Percentiles rank a stretch among this genome's conserved stretches.
These are phyloP conservation scores for Lepidocyrtinus sp. DNA, from an alignment of 2,888 invertebrate species.

Conservation along the genomic window DNA sequence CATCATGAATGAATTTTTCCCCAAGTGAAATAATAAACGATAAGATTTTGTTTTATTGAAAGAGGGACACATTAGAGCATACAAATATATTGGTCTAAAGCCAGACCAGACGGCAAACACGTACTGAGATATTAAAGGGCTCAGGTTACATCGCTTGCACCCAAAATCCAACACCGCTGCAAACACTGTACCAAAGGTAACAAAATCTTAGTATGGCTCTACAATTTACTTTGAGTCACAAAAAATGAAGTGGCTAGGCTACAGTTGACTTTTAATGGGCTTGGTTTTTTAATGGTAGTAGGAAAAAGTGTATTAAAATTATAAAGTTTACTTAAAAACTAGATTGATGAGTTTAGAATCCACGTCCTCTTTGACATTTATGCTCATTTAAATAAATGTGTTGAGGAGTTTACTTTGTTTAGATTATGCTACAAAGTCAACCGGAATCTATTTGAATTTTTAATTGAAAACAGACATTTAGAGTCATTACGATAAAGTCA, in stretches of 20 bases:
- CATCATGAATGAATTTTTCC: slow-evolving; percentile 39
- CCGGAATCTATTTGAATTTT: neutral
- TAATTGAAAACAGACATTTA: neutral
- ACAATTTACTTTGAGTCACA: neutral
- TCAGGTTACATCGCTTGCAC: slow-evolving; percentile 39
- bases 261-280: slow-evolving; percentile 51
- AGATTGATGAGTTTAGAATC: slow-evolving; percentile 34
- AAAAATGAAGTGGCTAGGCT: slow-evolving; percentile 15
- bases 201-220: neutral
- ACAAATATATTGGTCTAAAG: slow-evolving; percentile 11
- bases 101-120: slow-evolving; percentile 39
- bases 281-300: slow-evolving; percentile 19
- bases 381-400: slow-evolving; percentile 30
- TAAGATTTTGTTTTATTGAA: slow-evolving; percentile 49
- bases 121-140: slow-evolving; percentile 43
- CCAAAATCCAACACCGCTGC: slow-evolving; percentile 23
- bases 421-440: neutral
- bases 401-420: neutral
- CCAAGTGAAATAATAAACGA: slow-evolving; percentile 47
- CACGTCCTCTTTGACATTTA: slow-evolving; percentile 29
- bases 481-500: neutral
- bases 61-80: slow-evolving; percentile 46
- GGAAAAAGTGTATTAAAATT: neutral
- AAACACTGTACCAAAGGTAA: neutral
- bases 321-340: neutral